Evolutionary conservation across 2,888 invertebrate species (phyloP).

Genomic region (Cryptocephalus moraei): DNA sequence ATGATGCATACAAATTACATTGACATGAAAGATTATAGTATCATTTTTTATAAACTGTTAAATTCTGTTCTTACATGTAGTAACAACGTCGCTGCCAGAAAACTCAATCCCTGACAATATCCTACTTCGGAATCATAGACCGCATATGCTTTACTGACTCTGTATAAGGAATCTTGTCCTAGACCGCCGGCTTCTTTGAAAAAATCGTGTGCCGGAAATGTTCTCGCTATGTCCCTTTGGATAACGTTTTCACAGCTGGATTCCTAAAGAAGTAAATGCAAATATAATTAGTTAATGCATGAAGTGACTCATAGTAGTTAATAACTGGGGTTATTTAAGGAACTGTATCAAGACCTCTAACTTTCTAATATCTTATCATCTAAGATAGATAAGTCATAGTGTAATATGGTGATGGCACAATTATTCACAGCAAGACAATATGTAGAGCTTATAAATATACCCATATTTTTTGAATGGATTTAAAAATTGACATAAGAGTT

Average conservation of each 20-base stretch:
- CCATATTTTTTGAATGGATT: no score
- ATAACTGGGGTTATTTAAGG: no score
- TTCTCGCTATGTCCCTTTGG: conserved; percentile 91
- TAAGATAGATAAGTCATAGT: no score
- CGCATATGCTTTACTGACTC: conserved; percentile 95
- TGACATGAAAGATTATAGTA: no score
- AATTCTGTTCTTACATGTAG: conserved; percentile 67
- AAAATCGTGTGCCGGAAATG: conserved; percentile 97
- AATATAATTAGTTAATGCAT: neutral
- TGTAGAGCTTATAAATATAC: no score
- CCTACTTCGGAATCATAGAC: conserved; percentile 96
- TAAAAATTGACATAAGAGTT: no score
- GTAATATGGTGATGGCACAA: no score
- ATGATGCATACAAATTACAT: neutral
- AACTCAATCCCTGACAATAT: conserved; percentile 98
- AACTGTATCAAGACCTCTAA: no score
- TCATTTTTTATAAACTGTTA: no score
- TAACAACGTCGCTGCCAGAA: conserved; percentile 89
- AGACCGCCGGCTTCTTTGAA: conserved; percentile 91
- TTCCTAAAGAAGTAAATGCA: conserved; percentile 51
- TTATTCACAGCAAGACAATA: no score
- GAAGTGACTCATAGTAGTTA: no score
- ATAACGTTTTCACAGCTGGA: conserved; percentile 93
- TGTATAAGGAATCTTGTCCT: conserved; percentile 92
- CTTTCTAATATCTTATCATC: no score